Conservation (phyloP, 2,797 vertebrate species). For the Mus spretus region DNA sequence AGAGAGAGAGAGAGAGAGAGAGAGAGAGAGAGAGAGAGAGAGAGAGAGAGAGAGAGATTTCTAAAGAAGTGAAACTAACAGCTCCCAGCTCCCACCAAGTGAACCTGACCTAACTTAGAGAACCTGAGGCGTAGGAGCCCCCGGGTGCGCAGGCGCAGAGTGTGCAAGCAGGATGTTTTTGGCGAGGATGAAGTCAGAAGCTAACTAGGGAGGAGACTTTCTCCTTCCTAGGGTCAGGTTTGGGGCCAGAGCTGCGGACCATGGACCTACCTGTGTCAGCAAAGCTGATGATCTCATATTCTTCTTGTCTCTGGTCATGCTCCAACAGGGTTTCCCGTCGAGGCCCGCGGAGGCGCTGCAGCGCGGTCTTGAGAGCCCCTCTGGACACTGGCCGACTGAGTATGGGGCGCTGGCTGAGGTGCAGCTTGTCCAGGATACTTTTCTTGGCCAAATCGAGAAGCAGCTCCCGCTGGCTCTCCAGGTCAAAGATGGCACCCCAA, state of each 20-base stretch:
- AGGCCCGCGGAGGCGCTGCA: constrained; percentile 89
- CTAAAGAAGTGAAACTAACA: constrained; percentile 11
- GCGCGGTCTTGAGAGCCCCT: constrained; percentile 91
- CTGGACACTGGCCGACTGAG: constrained; percentile 91
- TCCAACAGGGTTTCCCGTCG: constrained; percentile 73
- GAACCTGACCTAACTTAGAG: background rate
- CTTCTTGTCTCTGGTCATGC: constrained; percentile 87
- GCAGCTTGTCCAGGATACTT: constrained; percentile 94
- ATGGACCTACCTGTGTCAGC: constrained; percentile 89
- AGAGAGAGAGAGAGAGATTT: background rate
- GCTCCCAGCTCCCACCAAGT: background rate
- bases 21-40: background rate
- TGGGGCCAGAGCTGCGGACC: constrained; percentile 25
- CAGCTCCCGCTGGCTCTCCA: constrained; percentile 87
- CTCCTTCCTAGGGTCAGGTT: constrained; percentile 28
- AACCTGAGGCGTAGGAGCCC: background rate
- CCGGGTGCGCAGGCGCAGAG: background rate
- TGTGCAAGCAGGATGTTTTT: background rate
- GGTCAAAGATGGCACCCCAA: constrained; percentile 86
- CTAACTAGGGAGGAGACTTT: constrained; percentile 9
- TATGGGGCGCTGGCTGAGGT: constrained; percentile 93
- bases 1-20: background rate
- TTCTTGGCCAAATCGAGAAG: constrained; percentile 93
- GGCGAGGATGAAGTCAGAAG: background rate
- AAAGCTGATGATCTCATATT: constrained; percentile 96